A percentile compares a stretch with the other conserved stretches of the same genome.
Evolutionary conservation across 2,797 vertebrate genomes (phyloP).

Genomic region (Notamacropus eugenii): DNA sequence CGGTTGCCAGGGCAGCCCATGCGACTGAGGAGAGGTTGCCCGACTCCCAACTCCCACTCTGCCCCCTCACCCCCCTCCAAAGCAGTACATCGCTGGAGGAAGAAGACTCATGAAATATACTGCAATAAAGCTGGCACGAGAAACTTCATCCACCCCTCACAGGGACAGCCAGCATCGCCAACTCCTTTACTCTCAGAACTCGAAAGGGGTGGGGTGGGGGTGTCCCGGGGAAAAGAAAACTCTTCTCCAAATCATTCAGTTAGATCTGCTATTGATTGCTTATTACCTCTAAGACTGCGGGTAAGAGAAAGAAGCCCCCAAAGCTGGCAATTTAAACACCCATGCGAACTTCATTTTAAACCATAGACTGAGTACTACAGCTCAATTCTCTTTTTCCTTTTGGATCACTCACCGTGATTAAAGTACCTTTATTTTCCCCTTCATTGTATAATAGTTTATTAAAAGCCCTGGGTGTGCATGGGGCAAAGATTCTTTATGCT

Average conservation of each 20-base stretch:
- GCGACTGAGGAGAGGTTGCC: neutral
- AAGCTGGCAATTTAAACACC: slow-evolving; percentile 24
- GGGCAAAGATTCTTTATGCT: slow-evolving; percentile 30
- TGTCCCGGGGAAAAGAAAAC: neutral
- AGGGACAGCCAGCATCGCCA: neutral
- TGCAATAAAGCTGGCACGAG: neutral
- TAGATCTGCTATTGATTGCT: neutral
- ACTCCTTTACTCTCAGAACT: neutral
- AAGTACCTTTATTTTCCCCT: slow-evolving; percentile 1
- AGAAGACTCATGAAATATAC: slow-evolving; percentile 5
- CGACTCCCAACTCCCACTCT: neutral
- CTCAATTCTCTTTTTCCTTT: slow-evolving; percentile 44
- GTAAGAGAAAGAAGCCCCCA: slow-evolving; percentile 31
- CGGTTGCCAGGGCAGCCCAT: neutral
- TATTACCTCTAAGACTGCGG: neutral
- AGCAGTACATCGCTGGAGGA: neutral
- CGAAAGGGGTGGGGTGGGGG: neutral
- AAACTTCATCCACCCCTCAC: neutral
- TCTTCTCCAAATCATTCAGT: neutral
- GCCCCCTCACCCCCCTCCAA: neutral
- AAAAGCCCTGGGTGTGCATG: slow-evolving; percentile 58
- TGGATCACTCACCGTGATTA: slow-evolving; percentile 32
- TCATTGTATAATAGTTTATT: slow-evolving; percentile 21
- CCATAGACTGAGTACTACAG: neutral
- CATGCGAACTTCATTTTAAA: neutral